Conservation (phyloP, 2,797 vertebrate species). For the Arrhamphus sclerolepis region DNA sequence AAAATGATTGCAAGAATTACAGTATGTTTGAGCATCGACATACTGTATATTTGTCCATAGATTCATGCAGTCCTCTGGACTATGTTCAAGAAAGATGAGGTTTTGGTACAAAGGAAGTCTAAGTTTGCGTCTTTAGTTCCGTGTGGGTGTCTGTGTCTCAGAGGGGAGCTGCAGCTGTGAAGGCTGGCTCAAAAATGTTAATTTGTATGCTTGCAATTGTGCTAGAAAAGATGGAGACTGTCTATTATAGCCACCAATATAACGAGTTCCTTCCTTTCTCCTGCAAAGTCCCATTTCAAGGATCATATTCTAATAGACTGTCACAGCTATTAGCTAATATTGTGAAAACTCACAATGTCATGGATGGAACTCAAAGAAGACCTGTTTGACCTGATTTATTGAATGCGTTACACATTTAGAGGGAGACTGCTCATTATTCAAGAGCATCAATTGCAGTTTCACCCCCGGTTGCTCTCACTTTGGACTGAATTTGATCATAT, state of each 20-base stretch:
- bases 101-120: constrained; percentile 23
- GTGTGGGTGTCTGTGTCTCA: constrained; percentile 54
- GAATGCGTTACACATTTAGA: neutral
- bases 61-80: constrained; percentile 28
- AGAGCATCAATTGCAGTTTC: neutral
- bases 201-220: constrained; percentile 6
- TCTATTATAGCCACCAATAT: constrained; percentile 28
- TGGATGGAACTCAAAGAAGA: neutral
- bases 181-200: constrained; percentile 27
- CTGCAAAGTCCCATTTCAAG: neutral
- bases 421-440: neutral
- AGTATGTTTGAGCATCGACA: too few relatives aligned
- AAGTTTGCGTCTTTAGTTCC: constrained; percentile 20
- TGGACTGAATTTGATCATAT: neutral
- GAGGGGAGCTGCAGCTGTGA: constrained; percentile 63
- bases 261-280: constrained; percentile 2
- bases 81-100: constrained; percentile 37
- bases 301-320: neutral
- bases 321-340: too few relatives aligned
- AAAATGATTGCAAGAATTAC: too few relatives aligned
- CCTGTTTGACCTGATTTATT: neutral
- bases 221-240: too few relatives aligned
- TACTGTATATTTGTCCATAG: neutral
- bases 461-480: neutral
- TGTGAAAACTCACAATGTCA: too few relatives aligned